A percentile compares a stretch with the other conserved stretches of the same genome.
These are phyloP conservation scores for Dorcus parallelipipedus DNA, from an alignment of 2,888 invertebrate species.

Conservation along the genomic window DNA sequence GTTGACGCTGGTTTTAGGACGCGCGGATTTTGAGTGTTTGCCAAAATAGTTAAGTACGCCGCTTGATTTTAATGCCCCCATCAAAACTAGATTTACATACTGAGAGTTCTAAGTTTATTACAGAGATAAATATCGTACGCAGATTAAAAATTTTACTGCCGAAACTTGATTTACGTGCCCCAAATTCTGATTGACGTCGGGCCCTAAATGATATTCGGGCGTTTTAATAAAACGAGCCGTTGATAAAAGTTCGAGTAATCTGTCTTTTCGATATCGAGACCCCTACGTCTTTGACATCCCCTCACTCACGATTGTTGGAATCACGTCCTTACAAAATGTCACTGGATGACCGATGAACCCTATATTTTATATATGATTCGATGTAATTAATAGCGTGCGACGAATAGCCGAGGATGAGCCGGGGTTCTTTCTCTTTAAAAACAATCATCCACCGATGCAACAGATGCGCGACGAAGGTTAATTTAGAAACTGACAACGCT, in stretches of 20 bases:
- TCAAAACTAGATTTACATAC: too few relatives aligned
- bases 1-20: too few relatives aligned
- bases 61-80: too few relatives aligned
- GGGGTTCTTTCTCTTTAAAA: not conserved
- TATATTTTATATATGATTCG: constrained; percentile 6
- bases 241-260: not conserved
- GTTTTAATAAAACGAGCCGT: not conserved
- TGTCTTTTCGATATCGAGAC: not conserved
- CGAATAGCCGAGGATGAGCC: not conserved
- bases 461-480: constrained; percentile 15
- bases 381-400: constrained; percentile 7
- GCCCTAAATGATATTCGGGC: not conserved
- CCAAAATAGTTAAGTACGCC: too few relatives aligned
- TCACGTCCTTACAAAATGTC: constrained; percentile 7
- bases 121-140: too few relatives aligned
- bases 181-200: too few relatives aligned
- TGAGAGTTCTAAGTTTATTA: too few relatives aligned
- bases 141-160: too few relatives aligned
- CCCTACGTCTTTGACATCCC: not conserved
- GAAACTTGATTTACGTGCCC: too few relatives aligned
- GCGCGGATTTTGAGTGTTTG: too few relatives aligned
- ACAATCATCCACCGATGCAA: constrained; percentile 6
- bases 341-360: constrained; percentile 4
- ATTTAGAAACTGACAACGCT: constrained; percentile 8
- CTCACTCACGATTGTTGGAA: constrained; percentile 2